Percentiles rank a stretch among this genome's conserved stretches.
Conservation (phyloP, 2,113 vertebrate genomes). For the Lynx canadensis region DNA sequence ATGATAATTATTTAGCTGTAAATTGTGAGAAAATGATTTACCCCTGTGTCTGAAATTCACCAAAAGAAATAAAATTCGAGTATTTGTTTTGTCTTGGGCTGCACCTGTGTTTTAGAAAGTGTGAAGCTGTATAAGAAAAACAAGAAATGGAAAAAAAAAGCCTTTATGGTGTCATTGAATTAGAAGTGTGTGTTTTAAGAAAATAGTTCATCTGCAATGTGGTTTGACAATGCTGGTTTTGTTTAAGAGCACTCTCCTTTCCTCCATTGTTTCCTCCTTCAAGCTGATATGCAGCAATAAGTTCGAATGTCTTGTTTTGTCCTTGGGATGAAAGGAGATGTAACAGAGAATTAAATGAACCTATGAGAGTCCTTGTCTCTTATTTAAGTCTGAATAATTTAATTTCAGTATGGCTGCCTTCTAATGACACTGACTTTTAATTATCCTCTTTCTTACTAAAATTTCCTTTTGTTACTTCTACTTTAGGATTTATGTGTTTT, state of each 20-base stretch:
- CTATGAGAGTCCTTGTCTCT: not conserved
- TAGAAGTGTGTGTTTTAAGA: not conserved
- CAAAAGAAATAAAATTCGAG: not conserved
- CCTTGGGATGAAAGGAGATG: not conserved
- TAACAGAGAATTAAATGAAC: constrained; percentile 22
- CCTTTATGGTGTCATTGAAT: not conserved
- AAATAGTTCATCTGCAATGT: not conserved
- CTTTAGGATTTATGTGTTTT: not conserved
- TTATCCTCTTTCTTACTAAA: not conserved
- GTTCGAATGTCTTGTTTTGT: constrained; percentile 6
- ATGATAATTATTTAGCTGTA: constrained; percentile 49
- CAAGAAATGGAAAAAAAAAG: not conserved
- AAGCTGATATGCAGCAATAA: not conserved
- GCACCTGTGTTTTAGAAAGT: constrained; percentile 30
- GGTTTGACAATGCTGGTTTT: not conserved
- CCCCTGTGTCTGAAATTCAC: not conserved
- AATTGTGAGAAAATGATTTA: constrained; percentile 53
- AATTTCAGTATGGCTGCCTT: not conserved
- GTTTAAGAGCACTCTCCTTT: not conserved
- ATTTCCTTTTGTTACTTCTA: not conserved
- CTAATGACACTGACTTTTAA: constrained; percentile 1
- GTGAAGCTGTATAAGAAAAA: not conserved
- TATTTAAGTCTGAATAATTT: constrained; percentile 24
- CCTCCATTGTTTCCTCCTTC: not conserved
- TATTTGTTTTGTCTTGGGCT: not conserved